Conservation (phyloP, 2,888 invertebrate species). For the Acleris laterana region DNA sequence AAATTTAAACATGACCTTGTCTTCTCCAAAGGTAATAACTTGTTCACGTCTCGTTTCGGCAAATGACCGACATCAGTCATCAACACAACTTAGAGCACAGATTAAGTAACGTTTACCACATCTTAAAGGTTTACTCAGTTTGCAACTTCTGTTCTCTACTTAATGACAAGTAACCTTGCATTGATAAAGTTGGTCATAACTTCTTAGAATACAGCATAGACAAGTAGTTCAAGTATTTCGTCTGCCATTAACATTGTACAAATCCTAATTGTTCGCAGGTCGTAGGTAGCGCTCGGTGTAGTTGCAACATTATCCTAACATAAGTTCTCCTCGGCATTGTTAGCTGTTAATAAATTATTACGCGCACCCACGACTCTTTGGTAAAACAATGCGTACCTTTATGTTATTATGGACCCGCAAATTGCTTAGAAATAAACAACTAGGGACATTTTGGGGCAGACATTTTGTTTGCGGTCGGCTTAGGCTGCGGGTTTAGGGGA, state of each 20-base stretch:
- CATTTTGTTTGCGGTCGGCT: conserved; percentile 21
- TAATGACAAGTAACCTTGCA: not conserved
- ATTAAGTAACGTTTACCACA: not conserved
- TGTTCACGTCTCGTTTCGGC: too few relatives aligned
- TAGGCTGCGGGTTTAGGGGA: conserved; percentile 9
- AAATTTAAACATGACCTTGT: too few relatives aligned
- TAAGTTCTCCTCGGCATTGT: conserved; percentile 32
- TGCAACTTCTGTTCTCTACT: not conserved
- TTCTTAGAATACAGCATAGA: conserved; percentile 9
- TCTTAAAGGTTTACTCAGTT: not conserved
- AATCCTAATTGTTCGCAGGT: conserved; percentile 25
- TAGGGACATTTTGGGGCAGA: conserved; percentile 29
- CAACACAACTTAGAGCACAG: too few relatives aligned
- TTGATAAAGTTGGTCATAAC: not conserved
- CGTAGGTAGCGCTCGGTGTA: conserved; percentile 16
- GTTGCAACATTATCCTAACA: conserved; percentile 30
- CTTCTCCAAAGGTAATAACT: too few relatives aligned
- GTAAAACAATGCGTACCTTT: conserved; percentile 34
- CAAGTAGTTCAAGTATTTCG: conserved; percentile 11
- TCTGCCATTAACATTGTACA: conserved; percentile 12
- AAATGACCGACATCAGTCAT: too few relatives aligned
- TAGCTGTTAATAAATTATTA: conserved; percentile 33
- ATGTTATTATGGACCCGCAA: conserved; percentile 34
- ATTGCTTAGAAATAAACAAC: conserved; percentile 33
- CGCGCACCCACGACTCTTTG: conserved; percentile 30